Evolutionary conservation across 2,113 vertebrate genomes (phyloP).

Genomic region (Engystomops pustulosus): DNA sequence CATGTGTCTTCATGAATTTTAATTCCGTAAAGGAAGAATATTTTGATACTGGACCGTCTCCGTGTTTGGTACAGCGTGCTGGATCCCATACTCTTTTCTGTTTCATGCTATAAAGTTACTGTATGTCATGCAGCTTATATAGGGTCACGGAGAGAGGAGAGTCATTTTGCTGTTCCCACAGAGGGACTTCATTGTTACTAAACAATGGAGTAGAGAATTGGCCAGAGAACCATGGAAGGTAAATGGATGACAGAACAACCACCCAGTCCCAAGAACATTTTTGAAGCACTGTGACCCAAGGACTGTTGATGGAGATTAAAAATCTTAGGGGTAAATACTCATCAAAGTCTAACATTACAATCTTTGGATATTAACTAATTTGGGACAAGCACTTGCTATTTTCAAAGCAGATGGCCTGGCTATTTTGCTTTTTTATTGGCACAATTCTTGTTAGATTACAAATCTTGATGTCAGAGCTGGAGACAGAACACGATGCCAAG

Average conservation of each 20-base stretch:
- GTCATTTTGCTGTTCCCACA: too few relatives aligned
- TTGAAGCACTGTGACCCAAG: not conserved
- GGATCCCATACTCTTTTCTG: not conserved
- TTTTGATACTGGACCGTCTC: too few relatives aligned
- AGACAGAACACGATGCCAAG: not conserved
- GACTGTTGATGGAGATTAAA: not conserved
- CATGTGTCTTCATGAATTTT: too few relatives aligned
- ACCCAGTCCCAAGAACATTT: not conserved
- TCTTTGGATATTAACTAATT: not conserved
- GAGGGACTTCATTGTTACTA: not conserved
- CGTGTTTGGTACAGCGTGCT: too few relatives aligned
- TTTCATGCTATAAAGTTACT: not conserved
- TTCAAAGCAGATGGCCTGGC: not conserved
- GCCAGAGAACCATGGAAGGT: not conserved
- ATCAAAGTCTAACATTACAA: not conserved
- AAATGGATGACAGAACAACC: not conserved
- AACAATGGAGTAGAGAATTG: not conserved
- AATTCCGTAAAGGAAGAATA: too few relatives aligned
- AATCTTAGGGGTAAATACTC: not conserved
- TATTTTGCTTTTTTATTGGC: not conserved
- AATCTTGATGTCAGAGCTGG: not conserved
- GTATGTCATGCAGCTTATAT: too few relatives aligned
- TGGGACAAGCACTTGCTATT: not conserved
- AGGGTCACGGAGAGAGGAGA: too few relatives aligned
- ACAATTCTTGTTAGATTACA: not conserved